phyloP scores from a whole-genome alignment of 1,140 invertebrate species.

The Trachelipus rathkii region DNA sequence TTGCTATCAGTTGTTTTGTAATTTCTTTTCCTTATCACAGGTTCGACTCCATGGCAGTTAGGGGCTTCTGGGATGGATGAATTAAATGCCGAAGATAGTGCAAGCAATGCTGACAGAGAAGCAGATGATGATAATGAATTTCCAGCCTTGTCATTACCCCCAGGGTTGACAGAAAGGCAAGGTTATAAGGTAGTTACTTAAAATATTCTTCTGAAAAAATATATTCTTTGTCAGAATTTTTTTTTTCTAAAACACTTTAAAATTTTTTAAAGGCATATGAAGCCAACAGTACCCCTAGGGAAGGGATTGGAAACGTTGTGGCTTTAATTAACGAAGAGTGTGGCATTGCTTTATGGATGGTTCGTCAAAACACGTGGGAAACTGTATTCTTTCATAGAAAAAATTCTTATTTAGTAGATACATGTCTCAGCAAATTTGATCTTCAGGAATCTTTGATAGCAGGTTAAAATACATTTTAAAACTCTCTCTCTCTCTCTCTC shows the following conservation, averaged over 20 bases:
- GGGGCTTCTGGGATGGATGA: background rate
- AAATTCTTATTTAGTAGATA: slow-evolving; percentile 30
- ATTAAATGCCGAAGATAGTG: background rate
- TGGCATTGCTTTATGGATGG: slow-evolving; percentile 41
- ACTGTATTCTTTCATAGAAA: slow-evolving; percentile 43
- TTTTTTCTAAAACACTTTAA: too few relatives aligned
- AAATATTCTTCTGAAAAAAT: too few relatives aligned
- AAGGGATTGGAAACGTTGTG: slow-evolving; percentile 33
- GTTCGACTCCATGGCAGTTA: background rate
- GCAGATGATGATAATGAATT: background rate
- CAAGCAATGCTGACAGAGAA: background rate
- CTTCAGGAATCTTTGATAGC: slow-evolving; percentile 31
- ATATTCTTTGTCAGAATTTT: too few relatives aligned
- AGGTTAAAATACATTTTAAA: background rate
- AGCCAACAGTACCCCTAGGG: slow-evolving; percentile 21
- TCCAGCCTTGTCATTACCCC: background rate
- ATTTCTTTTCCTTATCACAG: background rate
- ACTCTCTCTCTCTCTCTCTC: too few relatives aligned
- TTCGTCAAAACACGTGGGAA: slow-evolving; percentile 41
- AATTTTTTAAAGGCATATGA: slow-evolving; percentile 33
- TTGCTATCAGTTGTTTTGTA: too few relatives aligned
- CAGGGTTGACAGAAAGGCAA: background rate
- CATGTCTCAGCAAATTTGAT: slow-evolving; percentile 36
- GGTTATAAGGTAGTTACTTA: background rate
- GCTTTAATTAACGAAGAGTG: slow-evolving; percentile 37